Evolutionary conservation across 2,113 vertebrate species (phyloP).

Genomic region (Herpetotheres cachinnans): DNA sequence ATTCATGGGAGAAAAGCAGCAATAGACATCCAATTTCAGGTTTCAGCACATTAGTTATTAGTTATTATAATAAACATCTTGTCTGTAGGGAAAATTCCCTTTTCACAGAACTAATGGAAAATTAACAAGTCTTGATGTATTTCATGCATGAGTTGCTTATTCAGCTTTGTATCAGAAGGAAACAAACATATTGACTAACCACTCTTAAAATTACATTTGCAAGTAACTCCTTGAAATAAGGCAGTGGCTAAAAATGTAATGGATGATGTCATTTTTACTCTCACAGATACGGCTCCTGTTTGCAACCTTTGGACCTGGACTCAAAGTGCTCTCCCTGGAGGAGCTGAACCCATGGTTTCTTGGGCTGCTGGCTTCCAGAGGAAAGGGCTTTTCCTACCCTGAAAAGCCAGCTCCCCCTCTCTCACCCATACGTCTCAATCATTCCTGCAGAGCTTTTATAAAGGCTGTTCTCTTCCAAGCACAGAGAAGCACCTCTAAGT

Average conservation of each 20-base stretch:
- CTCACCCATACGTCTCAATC: accelerated
- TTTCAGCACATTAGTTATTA: neutral
- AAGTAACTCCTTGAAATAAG: neutral
- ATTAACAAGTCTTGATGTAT: neutral
- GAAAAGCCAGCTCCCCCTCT: neutral
- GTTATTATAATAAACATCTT: neutral
- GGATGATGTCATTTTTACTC: neutral
- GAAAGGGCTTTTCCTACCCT: neutral
- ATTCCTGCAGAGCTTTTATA: neutral
- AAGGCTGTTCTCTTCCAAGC: neutral
- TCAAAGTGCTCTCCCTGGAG: neutral
- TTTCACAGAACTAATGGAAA: neutral
- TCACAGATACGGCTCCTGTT: neutral
- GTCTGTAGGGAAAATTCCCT: neutral
- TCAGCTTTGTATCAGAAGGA: neutral
- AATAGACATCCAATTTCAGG: neutral
- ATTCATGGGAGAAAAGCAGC: neutral
- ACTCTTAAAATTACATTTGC: neutral
- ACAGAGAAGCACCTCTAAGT: neutral
- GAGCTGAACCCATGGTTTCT: neutral
- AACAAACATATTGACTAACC: neutral
- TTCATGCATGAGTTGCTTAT: neutral
- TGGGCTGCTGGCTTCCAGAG: neutral
- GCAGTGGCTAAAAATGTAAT: neutral
- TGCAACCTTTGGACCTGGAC: neutral